phyloP scores from a whole-genome alignment of 2,113 vertebrate species.

The Chaetodon trifascialis region DNA sequence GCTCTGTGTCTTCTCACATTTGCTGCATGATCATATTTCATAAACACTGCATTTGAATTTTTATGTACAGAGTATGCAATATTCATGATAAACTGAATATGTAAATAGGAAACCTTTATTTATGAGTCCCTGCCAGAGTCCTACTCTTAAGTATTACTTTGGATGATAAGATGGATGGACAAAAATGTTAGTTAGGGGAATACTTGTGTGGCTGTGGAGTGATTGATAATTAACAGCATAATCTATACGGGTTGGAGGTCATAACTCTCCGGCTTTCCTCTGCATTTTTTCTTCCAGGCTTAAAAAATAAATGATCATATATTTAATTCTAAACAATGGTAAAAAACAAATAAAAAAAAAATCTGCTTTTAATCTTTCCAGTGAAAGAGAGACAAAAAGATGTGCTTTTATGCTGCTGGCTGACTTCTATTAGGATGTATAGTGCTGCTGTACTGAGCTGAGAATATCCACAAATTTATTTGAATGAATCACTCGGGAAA shows the following conservation, averaged over 20 bases:
- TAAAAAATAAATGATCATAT: slow-evolving; percentile 45
- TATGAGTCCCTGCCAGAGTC: slow-evolving; percentile 81
- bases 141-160: slow-evolving; percentile 83
- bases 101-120: slow-evolving; percentile 87
- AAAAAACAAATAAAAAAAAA: slow-evolving; percentile 1
- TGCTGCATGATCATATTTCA: slow-evolving; percentile 87
- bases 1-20: slow-evolving; percentile 80
- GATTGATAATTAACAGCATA: slow-evolving; percentile 84
- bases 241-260: slow-evolving; percentile 71
- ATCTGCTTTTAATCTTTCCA: slow-evolving; percentile 43
- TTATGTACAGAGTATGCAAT: slow-evolving; percentile 86
- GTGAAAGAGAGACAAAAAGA: slow-evolving; percentile 44
- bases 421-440: slow-evolving; percentile 66
- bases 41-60: slow-evolving; percentile 87
- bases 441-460: slow-evolving; percentile 35
- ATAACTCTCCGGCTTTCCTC: slow-evolving; percentile 69
- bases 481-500: slow-evolving; percentile 68
- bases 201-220: slow-evolving; percentile 66
- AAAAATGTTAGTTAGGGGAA: slow-evolving; percentile 80
- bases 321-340: slow-evolving; percentile 42
- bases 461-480: slow-evolving; percentile 68
- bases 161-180: slow-evolving; percentile 83
- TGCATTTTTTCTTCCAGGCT: not conserved
- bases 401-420: slow-evolving; percentile 45
- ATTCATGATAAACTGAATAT: slow-evolving; percentile 89